Evolutionary conservation across 2,888 invertebrate genomes (phyloP), one percentile per base, ranked within the genome.

Genomic region (Lissonota sp.): DNA sequence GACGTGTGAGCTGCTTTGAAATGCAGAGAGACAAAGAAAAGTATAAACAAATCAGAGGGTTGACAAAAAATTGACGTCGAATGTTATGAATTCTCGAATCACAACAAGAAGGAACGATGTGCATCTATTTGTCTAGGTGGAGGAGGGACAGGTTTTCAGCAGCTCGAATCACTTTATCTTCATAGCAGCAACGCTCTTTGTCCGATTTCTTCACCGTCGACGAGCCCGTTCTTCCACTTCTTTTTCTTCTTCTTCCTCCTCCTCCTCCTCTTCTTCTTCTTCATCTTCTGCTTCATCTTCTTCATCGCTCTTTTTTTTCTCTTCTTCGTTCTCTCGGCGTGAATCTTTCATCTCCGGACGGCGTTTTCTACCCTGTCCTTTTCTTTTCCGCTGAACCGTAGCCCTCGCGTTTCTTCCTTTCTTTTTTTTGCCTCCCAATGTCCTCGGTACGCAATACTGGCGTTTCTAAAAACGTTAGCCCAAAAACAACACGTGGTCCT

Each of bases 91-190:
- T 91, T 91, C 90, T 91, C 88, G 89, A 90, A 90, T 90, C 90
- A 90, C 88, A 90, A 90, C 90, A 91, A 91, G 83, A 84, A 80
- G 83, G 83, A 84, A 79, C 64, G 75, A n/a, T n/a, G 83, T 83
- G 75, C 8, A 0, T 7, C 86, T 90, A 90, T 90, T 91, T 90
- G 91, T 90, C 90, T 91, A 91, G 91, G 91, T 91, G 88, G 87
- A 87, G 87, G 82, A 84, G 86, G 83, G 83, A 64, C 70, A 90
- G 90, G 90, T 88, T 73, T 89, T 87, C 83, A 78, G 84, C 84
- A 84, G 87, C 88, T 87, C 85, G 86, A 82, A 84, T 84, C 86
- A 84, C 85, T 85, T 79, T 86, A 83, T 86, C 85, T 85, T 83
- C 40, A 64, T 51, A 58, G 26, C 57, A 55, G 40, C 73, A 58